These are phyloP conservation scores for Tetropium fuscum DNA, from an alignment of 2,888 invertebrate genomes.

Conservation along the genomic window DNA sequence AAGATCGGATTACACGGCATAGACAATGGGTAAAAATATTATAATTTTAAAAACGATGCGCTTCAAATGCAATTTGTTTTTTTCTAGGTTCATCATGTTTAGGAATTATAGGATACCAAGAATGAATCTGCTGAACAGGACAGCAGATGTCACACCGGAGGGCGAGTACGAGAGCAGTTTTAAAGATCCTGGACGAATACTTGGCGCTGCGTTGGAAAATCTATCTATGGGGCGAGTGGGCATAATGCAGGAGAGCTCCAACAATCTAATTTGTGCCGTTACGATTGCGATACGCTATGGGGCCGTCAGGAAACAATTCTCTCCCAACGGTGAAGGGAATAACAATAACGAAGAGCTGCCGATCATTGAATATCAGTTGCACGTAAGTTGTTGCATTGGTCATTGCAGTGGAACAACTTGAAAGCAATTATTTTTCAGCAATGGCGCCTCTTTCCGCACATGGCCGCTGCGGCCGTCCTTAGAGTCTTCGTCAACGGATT, in stretches of 20 bases:
- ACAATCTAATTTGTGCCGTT: conserved; percentile 78
- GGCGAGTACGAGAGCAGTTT: conserved; percentile 92
- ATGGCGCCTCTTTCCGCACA: conserved; percentile 83
- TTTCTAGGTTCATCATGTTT: conserved; percentile 83
- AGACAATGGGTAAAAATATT: conserved; percentile 81
- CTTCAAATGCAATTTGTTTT: too few species aligned
- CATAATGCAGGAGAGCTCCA: conserved; percentile 75
- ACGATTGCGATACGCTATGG: conserved; percentile 86
- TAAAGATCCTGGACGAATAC: conserved; percentile 86
- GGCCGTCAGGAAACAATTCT: conserved; percentile 83
- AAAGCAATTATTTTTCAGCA: conserved; percentile 79
- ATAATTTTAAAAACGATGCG: too few species aligned
- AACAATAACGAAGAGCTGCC: conserved; percentile 72
- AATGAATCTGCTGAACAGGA: conserved; percentile 86
- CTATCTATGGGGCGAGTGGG: conserved; percentile 87
- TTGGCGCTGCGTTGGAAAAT: conserved; percentile 88
- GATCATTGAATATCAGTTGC: conserved; percentile 85
- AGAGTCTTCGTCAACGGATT: conserved; percentile 76
- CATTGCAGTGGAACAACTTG: too few species aligned
- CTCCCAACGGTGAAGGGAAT: conserved; percentile 63
- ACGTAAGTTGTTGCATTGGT: conserved; percentile 73
- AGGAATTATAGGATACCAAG: conserved; percentile 89
- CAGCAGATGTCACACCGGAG: conserved; percentile 88
- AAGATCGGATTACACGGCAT: conserved; percentile 93
- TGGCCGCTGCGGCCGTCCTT: conserved; percentile 77